These are phyloP conservation scores for Cyaniris semiargus DNA, from an alignment of 2,888 invertebrate species.

Conservation along the genomic window DNA sequence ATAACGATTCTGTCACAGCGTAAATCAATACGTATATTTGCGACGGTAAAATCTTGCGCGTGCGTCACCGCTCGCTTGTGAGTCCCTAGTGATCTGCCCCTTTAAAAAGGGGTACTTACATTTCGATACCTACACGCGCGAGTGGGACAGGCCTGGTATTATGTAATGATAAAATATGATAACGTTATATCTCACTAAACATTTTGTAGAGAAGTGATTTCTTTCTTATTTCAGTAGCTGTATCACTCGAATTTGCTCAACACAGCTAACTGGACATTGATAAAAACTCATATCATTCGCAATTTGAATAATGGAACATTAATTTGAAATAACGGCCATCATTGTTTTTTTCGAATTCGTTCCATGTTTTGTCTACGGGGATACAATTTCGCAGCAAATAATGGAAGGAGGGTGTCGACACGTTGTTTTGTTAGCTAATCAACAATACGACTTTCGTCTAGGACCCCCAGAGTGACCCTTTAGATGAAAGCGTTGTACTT, in stretches of 20 bases:
- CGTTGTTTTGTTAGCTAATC: conserved; percentile 71
- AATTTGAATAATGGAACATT: conserved; percentile 51
- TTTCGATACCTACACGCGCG: no score
- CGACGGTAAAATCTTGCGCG: no score
- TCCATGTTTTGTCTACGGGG: conserved; percentile 66
- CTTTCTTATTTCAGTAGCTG: background rate
- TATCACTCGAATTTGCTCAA: background rate
- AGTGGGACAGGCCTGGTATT: no score
- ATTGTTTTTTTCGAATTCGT: conserved; percentile 53
- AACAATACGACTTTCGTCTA: conserved; percentile 66
- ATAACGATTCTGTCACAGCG: no score
- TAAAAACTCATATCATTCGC: conserved; percentile 44
- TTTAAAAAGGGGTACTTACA: no score
- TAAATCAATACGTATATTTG: no score
- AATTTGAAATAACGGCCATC: conserved; percentile 68
- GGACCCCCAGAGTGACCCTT: conserved; percentile 74
- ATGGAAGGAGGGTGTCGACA: conserved; percentile 77
- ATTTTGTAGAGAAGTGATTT: background rate
- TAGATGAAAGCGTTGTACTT: conserved; percentile 58
- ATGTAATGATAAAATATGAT: no score
- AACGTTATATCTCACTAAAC: no score
- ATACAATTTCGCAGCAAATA: conserved; percentile 65
- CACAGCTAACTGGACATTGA: conserved; percentile 20
- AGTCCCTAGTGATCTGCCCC: no score
- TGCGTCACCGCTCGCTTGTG: no score